Conservation (phyloP, 2,888 invertebrate species). For the Thumatha senex region DNA sequence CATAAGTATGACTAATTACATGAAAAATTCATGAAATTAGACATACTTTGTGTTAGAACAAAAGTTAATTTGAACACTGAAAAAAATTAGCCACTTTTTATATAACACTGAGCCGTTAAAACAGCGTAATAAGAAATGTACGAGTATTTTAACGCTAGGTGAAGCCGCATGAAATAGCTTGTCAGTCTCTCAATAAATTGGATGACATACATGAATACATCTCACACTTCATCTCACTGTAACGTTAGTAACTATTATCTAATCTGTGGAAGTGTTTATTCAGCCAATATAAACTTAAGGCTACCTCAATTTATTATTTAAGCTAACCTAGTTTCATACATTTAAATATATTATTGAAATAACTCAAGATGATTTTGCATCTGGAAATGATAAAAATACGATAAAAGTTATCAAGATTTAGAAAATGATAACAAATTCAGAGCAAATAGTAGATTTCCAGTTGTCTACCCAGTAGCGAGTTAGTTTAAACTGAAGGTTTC, state of each 20-base stretch:
- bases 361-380: no score
- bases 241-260: no score
- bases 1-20: no score
- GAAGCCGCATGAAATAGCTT: no score
- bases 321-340: background rate
- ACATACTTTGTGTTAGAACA: no score
- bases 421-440: background rate
- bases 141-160: no score
- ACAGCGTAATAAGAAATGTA: no score
- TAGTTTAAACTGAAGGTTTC: conserved; percentile 9
- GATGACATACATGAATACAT: background rate
- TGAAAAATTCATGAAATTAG: no score
- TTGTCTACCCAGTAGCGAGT: background rate
- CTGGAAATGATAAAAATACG: background rate
- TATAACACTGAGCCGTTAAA: no score
- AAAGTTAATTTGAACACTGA: no score
- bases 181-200: background rate
- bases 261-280: no score
- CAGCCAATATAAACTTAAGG: background rate
- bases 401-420: background rate
- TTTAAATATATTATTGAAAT: background rate
- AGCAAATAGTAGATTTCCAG: conserved; percentile 1
- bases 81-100: no score
- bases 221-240: background rate
- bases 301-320: background rate